Percentiles rank a stretch among this genome's conserved stretches.
Conservation (phyloP, 2,113 vertebrate species). For the Benitochromis conjunctus region DNA sequence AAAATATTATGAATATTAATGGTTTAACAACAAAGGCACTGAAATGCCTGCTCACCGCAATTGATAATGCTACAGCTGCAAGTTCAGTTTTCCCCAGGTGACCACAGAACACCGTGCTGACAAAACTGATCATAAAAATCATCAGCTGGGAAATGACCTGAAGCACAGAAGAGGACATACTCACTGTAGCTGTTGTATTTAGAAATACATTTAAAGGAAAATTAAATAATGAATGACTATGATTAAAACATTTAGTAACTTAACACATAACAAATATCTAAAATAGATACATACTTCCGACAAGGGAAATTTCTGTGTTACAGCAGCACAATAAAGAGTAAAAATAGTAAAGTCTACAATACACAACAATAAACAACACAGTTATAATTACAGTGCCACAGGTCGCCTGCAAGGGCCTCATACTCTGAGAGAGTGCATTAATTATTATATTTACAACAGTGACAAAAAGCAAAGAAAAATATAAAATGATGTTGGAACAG, state of each 20-base stretch:
- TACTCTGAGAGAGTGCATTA: too few species aligned
- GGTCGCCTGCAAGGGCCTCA: too few species aligned
- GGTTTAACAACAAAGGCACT: too few species aligned
- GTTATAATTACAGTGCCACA: too few species aligned
- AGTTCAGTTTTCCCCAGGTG: constrained; percentile 76
- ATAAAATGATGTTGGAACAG: too few species aligned
- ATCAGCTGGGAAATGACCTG: constrained; percentile 85
- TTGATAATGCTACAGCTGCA: constrained; percentile 33
- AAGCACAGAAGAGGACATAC: background rate
- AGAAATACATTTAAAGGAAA: background rate
- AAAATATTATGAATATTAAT: background rate
- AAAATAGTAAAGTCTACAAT: background rate
- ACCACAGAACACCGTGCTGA: constrained; percentile 91
- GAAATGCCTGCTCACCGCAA: constrained; percentile 26
- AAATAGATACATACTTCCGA: background rate
- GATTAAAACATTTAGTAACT: background rate
- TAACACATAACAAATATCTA: background rate
- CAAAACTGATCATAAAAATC: constrained; percentile 82
- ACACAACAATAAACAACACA: too few species aligned
- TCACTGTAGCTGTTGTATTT: background rate
- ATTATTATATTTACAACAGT: too few species aligned
- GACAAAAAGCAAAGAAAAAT: too few species aligned
- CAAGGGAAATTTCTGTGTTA: background rate
- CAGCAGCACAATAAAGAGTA: background rate
- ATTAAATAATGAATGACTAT: background rate